phyloP scores from a whole-genome alignment of 2,888 invertebrate genomes.

The Apodemia zela region DNA sequence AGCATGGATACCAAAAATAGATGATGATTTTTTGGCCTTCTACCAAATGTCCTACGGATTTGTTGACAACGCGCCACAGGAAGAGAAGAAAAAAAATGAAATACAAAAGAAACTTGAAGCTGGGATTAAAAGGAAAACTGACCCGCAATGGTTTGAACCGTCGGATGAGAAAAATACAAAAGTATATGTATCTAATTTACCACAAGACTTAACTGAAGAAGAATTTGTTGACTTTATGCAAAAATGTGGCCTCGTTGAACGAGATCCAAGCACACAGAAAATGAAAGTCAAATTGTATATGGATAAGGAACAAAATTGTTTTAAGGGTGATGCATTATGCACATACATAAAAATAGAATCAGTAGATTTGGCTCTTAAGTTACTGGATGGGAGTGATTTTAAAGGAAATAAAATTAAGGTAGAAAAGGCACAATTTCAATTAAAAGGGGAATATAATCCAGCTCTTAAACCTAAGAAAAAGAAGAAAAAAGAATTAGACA shows the following conservation, averaged over 20 bases:
- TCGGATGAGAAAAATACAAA: slow-evolving; percentile 92
- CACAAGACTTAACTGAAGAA: slow-evolving; percentile 92
- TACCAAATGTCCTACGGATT: slow-evolving; percentile 98
- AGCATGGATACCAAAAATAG: slow-evolving; percentile 98
- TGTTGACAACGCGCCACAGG: slow-evolving; percentile 78
- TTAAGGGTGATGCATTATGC: slow-evolving; percentile 98
- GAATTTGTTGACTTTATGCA: slow-evolving; percentile 95
- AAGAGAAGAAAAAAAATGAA: slow-evolving; percentile 51
- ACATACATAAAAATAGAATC: slow-evolving; percentile 98
- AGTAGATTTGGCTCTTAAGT: slow-evolving; percentile 93
- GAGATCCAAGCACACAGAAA: slow-evolving; percentile 88
- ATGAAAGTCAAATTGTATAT: slow-evolving; percentile 96
- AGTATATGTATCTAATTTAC: slow-evolving; percentile 97
- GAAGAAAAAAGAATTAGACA: slow-evolving; percentile 93
- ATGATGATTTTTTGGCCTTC: slow-evolving; percentile 96
- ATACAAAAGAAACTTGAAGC: slow-evolving; percentile 61
- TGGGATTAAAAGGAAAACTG: slow-evolving; percentile 76
- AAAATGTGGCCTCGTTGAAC: slow-evolving; percentile 97
- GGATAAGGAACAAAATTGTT: slow-evolving; percentile 86
- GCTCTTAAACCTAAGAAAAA: slow-evolving; percentile 94
- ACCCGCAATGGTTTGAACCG: slow-evolving; percentile 94
- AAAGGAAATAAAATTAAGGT: slow-evolving; percentile 91
- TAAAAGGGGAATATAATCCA: slow-evolving; percentile 97
- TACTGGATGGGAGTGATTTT: slow-evolving; percentile 92
- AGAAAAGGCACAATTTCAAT: slow-evolving; percentile 95